Base-by-base conservation (phyloP, 1,140 invertebrate species). In the Doryteuthis pealeii region DNA sequence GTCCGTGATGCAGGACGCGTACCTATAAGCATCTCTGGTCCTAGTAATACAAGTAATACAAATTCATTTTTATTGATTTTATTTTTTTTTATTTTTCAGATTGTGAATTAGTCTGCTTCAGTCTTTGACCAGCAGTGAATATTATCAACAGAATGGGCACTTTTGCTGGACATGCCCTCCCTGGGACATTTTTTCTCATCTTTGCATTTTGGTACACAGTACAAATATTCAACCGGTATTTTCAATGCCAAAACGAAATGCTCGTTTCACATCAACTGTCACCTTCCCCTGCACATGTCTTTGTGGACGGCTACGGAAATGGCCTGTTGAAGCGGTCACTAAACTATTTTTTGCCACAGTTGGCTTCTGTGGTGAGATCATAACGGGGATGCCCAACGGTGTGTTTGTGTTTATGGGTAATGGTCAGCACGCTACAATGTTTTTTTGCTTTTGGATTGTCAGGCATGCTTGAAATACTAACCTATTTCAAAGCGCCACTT, bases 401-500 rank as follows among this genome's bases (percentile, higher is more conserved):
- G 76, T 83, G n/a, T 89, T 88, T 77, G 80, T 82, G 6, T 78
- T 84, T 72, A 79, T 86, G 74, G 88, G 86, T 10, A 90, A 90
- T 82, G 86, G 84, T 32, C 90, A 91, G 75, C 90, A 91, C 77
- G 88, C 89, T 22, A 90, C 89, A 1, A 91, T 91, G 90, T 91
- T 87, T 80, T n/a, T 88, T 89, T 79, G 89, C 89, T 76, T 90
- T 90, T 77, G 88, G 86, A 22, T 69, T 90, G 18, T 86, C 85
- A 35, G 87, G 87, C 32, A 77, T 89, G 0, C 74, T 89, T 15
- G 90, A 90, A 68, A 77, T 90, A 2, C 43, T 88, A 0, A 68
- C 81, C 8, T 80, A 85, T 72, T 86, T 86, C 78, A 78, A 84
- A 43, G 73, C 87, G 1, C 87, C 88, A 3, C 79, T 89, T 0